A percentile compares a stretch with the other conserved stretches of the same genome.
These are phyloP conservation scores for Anguilla japonica DNA, from an alignment of 2,113 vertebrate genomes.

Conservation along the genomic window DNA sequence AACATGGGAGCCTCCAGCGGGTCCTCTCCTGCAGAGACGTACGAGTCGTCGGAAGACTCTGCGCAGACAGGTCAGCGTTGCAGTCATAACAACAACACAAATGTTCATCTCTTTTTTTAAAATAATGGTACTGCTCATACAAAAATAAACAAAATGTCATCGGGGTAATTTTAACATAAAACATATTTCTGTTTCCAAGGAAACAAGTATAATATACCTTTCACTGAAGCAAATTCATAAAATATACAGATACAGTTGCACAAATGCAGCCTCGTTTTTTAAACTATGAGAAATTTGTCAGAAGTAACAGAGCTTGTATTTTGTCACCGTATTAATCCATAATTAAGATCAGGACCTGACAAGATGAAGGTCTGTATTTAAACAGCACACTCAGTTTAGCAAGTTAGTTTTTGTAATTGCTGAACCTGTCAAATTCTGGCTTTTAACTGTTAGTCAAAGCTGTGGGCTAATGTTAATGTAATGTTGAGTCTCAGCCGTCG, in stretches of 20 bases:
- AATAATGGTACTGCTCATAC: background rate
- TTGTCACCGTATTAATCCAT: background rate
- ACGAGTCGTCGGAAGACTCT: constrained; percentile 97
- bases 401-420: too few relatives aligned
- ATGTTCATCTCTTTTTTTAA: background rate
- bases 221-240: background rate
- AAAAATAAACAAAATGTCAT: background rate
- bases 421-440: too few relatives aligned
- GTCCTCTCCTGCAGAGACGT: constrained; percentile 93
- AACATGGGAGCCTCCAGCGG: constrained; percentile 91
- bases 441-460: too few relatives aligned
- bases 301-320: background rate
- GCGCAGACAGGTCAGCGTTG: constrained; percentile 27
- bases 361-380: background rate
- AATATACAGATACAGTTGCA: background rate
- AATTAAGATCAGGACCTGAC: background rate
- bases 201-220: too few relatives aligned
- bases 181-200: too few relatives aligned
- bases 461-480: background rate
- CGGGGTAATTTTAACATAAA: background rate
- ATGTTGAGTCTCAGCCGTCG: constrained; percentile 13
- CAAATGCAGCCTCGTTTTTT: too few relatives aligned
- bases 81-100: constrained; percentile 16
- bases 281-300: too few relatives aligned
- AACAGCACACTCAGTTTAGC: background rate